These are phyloP conservation scores for Microplitis deprimator DNA, from an alignment of 2,888 invertebrate species.

Conservation along the genomic window DNA sequence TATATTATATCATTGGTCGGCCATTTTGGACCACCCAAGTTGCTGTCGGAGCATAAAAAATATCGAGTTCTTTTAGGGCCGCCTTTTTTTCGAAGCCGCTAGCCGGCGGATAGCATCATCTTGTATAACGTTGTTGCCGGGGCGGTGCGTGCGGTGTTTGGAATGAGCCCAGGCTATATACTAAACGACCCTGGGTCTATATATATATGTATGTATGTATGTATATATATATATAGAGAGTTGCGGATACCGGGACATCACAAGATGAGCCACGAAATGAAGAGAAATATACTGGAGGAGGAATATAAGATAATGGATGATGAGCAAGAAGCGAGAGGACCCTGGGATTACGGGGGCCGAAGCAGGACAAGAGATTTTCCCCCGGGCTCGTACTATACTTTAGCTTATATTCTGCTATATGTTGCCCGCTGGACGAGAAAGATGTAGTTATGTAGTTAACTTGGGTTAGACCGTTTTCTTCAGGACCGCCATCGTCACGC, in stretches of 20 bases:
- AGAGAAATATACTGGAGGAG: conserved; percentile 46
- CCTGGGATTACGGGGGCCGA: conserved; percentile 1
- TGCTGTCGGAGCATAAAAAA: conserved; percentile 71
- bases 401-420: neutral
- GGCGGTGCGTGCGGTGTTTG: conserved; percentile 50
- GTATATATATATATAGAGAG: neutral
- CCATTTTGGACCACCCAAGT: conserved; percentile 72
- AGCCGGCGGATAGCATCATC: conserved; percentile 55
- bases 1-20: conserved; percentile 71
- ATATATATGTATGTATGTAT: neutral
- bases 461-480: conserved; percentile 60
- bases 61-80: conserved; percentile 72
- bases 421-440: conserved; percentile 57
- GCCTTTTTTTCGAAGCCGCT: conserved; percentile 70
- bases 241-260: conserved; percentile 17
- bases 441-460: conserved; percentile 68
- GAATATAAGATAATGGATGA: conserved; percentile 42
- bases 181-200: conserved; percentile 8
- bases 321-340: conserved; percentile 40
- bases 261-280: conserved; percentile 43
- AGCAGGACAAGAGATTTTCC: conserved; percentile 30
- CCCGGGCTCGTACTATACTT: conserved; percentile 29
- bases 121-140: conserved; percentile 57
- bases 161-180: conserved; percentile 14
- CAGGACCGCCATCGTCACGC: conserved; percentile 63